These are phyloP conservation scores for Sander vitreus DNA, from an alignment of 2,113 vertebrate genomes.

Conservation along the genomic window DNA sequence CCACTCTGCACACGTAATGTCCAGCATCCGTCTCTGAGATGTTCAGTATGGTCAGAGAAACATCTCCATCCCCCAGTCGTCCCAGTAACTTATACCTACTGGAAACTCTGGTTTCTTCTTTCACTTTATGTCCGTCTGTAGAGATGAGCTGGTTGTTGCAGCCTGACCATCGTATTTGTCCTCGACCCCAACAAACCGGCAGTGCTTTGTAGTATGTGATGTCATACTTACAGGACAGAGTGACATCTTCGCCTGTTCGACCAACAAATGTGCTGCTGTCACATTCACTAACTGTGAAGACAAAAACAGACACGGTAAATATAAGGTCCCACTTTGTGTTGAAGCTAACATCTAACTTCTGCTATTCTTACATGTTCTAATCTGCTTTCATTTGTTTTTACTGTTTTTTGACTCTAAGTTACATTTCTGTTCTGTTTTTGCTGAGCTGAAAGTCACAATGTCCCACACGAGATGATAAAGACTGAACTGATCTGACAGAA, in stretches of 20 bases:
- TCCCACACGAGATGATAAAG: not conserved
- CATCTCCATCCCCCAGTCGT: conserved; percentile 42
- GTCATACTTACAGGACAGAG: conserved; percentile 49
- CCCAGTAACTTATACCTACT: conserved; percentile 47
- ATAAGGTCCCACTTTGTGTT: not conserved
- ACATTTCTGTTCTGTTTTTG: not conserved
- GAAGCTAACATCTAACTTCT: not conserved
- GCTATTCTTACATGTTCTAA: not conserved
- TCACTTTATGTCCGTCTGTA: rapidly evolving
- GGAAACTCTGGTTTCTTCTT: rapidly evolving
- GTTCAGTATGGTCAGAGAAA: conserved; percentile 51
- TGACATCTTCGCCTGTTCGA: not conserved
- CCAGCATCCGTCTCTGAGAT: conserved; percentile 35
- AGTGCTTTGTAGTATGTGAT: rapidly evolving
- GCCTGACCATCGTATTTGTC: rapidly evolving
- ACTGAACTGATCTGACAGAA: not conserved
- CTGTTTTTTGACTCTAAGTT: not conserved
- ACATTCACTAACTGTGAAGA: conserved; percentile 33
- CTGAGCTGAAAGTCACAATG: not conserved
- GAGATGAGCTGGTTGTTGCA: conserved; percentile 2
- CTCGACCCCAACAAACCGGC: conserved; percentile 24
- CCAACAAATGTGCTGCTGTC: rapidly evolving
- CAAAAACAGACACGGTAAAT: not conserved
- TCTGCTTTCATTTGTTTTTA: not conserved
- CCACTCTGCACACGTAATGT: conserved; percentile 34